Evolutionary conservation across 2,113 vertebrate species (phyloP).

Genomic region (Pungitius pungitius): DNA sequence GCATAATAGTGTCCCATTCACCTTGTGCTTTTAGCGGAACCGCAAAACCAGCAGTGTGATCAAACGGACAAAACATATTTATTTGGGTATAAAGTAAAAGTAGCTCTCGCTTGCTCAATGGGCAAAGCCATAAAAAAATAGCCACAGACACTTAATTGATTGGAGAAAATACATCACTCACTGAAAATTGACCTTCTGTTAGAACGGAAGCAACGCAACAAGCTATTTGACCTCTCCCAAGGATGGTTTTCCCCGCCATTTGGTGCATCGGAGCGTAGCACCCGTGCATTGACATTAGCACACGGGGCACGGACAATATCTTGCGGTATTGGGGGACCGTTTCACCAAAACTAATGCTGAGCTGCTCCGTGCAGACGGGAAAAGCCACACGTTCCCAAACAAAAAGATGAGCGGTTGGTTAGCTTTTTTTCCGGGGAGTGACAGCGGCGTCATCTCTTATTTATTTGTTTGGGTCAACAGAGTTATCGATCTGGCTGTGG

Average conservation of each 20-base stretch:
- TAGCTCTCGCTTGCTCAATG: neutral
- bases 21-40: slow-evolving; percentile 22
- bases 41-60: slow-evolving; percentile 21
- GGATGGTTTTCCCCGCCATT: slow-evolving; percentile 26
- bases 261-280: slow-evolving; percentile 28
- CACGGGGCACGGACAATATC: neutral
- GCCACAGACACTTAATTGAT: slow-evolving; percentile 22
- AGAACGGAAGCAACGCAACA: slow-evolving; percentile 9
- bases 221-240: slow-evolving; percentile 10
- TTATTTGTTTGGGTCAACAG: slow-evolving; percentile 80
- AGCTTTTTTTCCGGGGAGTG: slow-evolving; percentile 36
- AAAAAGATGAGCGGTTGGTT: slow-evolving; percentile 56
- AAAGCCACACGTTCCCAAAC: slow-evolving; percentile 28
- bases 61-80: slow-evolving; percentile 18
- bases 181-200: slow-evolving; percentile 21
- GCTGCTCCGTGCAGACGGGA: slow-evolving; percentile 3
- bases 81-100: slow-evolving; percentile 15
- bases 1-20: slow-evolving; percentile 41
- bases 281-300: slow-evolving; percentile 12
- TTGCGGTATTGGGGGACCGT: slow-evolving; percentile 19
- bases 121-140: slow-evolving; percentile 25
- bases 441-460: slow-evolving; percentile 70
- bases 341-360: slow-evolving; percentile 40
- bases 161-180: slow-evolving; percentile 21
- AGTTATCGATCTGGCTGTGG: slow-evolving; percentile 75